A percentile compares a stretch with the other conserved stretches of the same genome.
phyloP scores from a whole-genome alignment of 2,113 vertebrate genomes.

The Junco hyemalis region DNA sequence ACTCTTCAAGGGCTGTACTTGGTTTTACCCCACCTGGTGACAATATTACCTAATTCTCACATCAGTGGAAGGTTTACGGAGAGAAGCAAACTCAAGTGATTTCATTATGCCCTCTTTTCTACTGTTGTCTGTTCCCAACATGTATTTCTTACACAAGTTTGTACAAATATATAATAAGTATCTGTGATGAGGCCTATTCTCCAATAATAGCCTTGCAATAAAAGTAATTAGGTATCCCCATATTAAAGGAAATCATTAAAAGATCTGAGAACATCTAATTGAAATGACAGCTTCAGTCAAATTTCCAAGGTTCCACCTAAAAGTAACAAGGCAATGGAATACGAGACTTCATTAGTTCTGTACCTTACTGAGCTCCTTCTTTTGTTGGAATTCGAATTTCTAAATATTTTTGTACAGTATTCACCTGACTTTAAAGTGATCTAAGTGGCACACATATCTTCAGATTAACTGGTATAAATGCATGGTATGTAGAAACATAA shows the following conservation, averaged over 20 bases:
- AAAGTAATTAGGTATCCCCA: background rate
- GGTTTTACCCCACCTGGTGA: background rate
- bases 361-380: background rate
- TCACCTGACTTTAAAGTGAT: background rate
- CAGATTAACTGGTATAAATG: background rate
- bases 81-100: background rate
- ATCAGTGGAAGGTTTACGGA: background rate
- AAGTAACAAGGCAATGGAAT: background rate
- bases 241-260: background rate
- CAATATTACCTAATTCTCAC: background rate
- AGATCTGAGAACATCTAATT: background rate
- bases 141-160: background rate
- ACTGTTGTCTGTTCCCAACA: background rate
- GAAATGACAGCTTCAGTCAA: background rate
- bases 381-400: background rate
- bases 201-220: background rate
- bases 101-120: background rate
- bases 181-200: background rate
- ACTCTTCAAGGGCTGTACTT: background rate
- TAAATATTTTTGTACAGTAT: background rate
- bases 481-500: background rate
- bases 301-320: background rate
- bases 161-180: background rate
- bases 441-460: background rate
- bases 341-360: background rate